Evolutionary conservation across 1,140 invertebrate genomes (phyloP), one percentile per base, ranked within the genome.

Genomic region (Magallana gigas): DNA sequence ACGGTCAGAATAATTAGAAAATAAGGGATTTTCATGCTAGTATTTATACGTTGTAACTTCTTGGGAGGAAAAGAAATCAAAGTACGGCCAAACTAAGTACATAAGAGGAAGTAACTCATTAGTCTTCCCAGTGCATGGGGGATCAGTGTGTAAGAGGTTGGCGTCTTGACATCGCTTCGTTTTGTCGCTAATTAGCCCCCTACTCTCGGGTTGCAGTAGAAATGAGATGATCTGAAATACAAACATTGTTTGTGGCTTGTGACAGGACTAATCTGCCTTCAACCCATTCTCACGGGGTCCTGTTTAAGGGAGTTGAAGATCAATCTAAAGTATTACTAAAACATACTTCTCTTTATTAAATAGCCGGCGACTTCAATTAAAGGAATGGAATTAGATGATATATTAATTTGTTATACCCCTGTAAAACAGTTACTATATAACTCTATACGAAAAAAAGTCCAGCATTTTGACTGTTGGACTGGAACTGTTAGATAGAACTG

Each of bases 41-140:
- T 48, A 76, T 76, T 76, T 29, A 76, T 76, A 36, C 68, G 68
- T 23, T 71, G 7, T 18, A 29, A 71, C 23, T 71, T 71, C 64
- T 48, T 48, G 29, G 60, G 60, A 62, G 68, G 23, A 12, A 76
- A 76, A 23, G 68, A 76, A 18, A 76, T 76, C 23, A 36, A 76
- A 76, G 68, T 76, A 76, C 68, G 12, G 68, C 12, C 18, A 76
- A 29, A 36, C 68, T 76, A 76, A 76, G 68, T 76, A 76, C 12
- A 76, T 8, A 76, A 76, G 23, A 8, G 68, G 68, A 76, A 76
- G 18, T 76, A 76, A 9, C 29, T 29, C 8, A 23, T 76, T 76
- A 76, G 9, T 12, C 8, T 1, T 12, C 8, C 23, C 8, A 9
- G 8, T 36, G 11, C 8, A 76, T 76, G 68, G 23, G 68, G 68